Conservation (phyloP, 2,797 vertebrate genomes). For the Strix occidentalis region DNA sequence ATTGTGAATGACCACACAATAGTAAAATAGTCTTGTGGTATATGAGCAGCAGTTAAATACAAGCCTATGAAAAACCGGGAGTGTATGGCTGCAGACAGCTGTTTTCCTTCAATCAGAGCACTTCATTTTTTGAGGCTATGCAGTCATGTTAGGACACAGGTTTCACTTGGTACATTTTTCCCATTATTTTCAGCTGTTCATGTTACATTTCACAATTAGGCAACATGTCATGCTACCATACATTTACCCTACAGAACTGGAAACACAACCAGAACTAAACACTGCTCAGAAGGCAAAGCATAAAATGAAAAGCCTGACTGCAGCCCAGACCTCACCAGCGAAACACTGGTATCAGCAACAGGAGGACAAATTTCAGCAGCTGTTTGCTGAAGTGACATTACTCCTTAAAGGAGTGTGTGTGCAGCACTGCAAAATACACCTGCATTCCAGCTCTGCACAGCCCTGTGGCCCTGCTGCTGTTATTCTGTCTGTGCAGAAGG, state of each 20-base stretch:
- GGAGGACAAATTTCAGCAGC: background rate
- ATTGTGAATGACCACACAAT: background rate
- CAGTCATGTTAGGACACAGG: fast-evolving
- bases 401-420: fast-evolving
- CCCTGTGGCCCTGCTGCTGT: background rate
- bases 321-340: background rate
- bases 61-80: background rate
- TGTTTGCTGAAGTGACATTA: background rate
- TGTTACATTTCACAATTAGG: background rate
- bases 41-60: background rate
- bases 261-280: background rate
- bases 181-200: background rate
- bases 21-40: background rate
- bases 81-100: background rate
- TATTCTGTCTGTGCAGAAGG: fast-evolving
- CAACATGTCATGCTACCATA: background rate
- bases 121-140: background rate
- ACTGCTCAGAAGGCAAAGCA: background rate
- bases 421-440: background rate
- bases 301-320: background rate
- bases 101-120: background rate
- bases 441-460: fast-evolving
- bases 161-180: background rate
- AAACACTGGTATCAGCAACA: background rate
- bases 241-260: background rate